A percentile compares a stretch with the other conserved stretches of the same genome.
Evolutionary conservation across 2,888 invertebrate genomes (phyloP).

Genomic region (Chymomyza fuscimana): DNA sequence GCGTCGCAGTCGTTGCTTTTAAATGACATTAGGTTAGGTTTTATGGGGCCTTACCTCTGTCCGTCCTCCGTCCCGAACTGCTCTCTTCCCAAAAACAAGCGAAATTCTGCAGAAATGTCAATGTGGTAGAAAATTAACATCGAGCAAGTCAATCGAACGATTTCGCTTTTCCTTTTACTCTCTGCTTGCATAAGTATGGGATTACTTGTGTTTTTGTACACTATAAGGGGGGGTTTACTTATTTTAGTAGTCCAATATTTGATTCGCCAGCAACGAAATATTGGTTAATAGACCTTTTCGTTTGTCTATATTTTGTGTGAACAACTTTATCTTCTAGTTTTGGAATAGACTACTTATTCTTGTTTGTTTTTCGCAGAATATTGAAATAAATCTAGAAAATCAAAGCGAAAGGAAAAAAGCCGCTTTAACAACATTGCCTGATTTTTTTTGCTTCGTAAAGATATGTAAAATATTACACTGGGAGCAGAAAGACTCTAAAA

Average conservation of each 20-base stretch:
- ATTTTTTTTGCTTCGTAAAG: too few relatives aligned
- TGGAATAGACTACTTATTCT: too few relatives aligned
- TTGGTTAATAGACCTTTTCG: too few relatives aligned
- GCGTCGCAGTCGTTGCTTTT: conserved; percentile 44
- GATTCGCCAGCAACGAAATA: background rate
- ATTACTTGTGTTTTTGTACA: background rate
- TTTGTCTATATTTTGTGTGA: too few relatives aligned
- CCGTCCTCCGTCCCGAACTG: background rate
- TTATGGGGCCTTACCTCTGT: conserved; percentile 43
- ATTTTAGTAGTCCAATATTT: background rate
- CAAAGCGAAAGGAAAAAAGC: too few relatives aligned
- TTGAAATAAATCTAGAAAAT: too few relatives aligned
- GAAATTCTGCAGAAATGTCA: conserved; percentile 71
- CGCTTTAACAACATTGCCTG: too few relatives aligned
- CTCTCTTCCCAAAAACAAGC: conserved; percentile 22
- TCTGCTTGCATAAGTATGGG: background rate
- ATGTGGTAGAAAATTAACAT: conserved; percentile 62
- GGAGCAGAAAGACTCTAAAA: too few relatives aligned
- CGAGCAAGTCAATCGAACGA: conserved; percentile 40
- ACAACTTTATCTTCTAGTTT: too few relatives aligned
- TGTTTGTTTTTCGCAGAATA: too few relatives aligned
- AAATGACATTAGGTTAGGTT: conserved; percentile 71
- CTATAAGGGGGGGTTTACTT: background rate
- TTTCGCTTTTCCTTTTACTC: conserved; percentile 53
- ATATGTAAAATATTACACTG: too few relatives aligned